A percentile compares a stretch with the other conserved stretches of the same genome.
Conservation (phyloP, 30 jellyfish, hydroid and myxozoan genomes). For the Turritopsis rubra region DNA sequence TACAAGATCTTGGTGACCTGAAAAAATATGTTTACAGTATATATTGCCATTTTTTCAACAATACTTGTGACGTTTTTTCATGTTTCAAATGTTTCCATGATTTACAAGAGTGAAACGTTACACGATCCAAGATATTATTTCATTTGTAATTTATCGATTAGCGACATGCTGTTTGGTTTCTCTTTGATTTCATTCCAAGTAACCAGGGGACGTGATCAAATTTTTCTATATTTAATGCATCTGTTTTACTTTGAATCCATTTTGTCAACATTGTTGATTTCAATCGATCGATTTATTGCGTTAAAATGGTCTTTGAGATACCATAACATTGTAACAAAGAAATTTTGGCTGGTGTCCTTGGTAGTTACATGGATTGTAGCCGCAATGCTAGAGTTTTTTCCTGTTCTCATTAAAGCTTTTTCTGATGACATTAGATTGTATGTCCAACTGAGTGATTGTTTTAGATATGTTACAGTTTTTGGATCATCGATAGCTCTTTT, state of each 20-base stretch:
- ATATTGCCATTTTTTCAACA: background rate
- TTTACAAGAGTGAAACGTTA: background rate
- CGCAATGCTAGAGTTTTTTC: background rate
- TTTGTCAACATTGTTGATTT: background rate
- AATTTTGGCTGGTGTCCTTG: background rate
- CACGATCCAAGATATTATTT: background rate
- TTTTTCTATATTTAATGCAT: background rate
- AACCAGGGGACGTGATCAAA: background rate
- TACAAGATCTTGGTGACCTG: too few species aligned
- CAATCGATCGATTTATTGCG: background rate
- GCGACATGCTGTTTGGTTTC: background rate
- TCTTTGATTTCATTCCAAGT: background rate
- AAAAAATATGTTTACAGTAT: background rate
- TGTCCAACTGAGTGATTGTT: background rate
- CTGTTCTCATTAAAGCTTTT: background rate
- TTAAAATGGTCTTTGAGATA: background rate
- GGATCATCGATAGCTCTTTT: background rate
- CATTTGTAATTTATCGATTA: background rate
- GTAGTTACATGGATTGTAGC: background rate
- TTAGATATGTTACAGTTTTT: background rate
- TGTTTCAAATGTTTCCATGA: background rate
- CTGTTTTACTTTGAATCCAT: background rate
- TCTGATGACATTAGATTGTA: background rate
- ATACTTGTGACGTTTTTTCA: background rate
- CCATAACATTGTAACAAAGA: background rate